Evolutionary conservation across 1,140 invertebrate species (phyloP), one percentile per base, ranked within the genome.

Genomic region (Maniola jurtina): DNA sequence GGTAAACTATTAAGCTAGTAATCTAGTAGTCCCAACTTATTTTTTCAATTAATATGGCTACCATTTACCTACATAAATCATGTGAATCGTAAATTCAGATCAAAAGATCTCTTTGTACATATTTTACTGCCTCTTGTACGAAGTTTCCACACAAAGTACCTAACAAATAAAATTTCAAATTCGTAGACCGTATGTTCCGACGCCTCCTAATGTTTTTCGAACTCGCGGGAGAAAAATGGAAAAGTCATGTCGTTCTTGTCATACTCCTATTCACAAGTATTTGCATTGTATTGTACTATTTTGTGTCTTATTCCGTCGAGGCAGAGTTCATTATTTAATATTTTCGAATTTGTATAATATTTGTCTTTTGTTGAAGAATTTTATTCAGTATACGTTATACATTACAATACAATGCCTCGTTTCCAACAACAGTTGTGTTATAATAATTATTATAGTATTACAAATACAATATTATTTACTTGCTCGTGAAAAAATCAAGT

Each of bases 141-240:
- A 76, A 76, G 66, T 76, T 76, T 73, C 61, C 50, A 52, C 25
- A 66, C 64, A 69, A 80, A 75, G 48, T 55, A n/a, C n/a, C n/a
- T n/a, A 25, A 55, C 52, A 55, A 55, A 55, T 74, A 72, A 79
- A 75, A 79, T 77, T 81, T 76, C 63, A 77, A 80, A 78, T 75
- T 79, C 58, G 66, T 71, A 79, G 68, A 16, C 15, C 16, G 55
- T 57, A 7, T 52, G 10, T 48, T 56, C 36, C 54, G 54, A 40
- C 55, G 55, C 35, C 35, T 57, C 34, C 14, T 57, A 57, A 57
- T 57, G 55, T 57, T 57, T 38, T 57, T 38, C 55, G 55, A 57
- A 57, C 55, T 38, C 11, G 70, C 70, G 64, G 67, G 72, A 64
- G 76, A 76, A 80, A 81, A 84, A 83, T 84, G 83, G 82, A 81